Base-by-base conservation (phyloP, 2,888 invertebrate species). In the Drosophila setosimentum region DNA sequence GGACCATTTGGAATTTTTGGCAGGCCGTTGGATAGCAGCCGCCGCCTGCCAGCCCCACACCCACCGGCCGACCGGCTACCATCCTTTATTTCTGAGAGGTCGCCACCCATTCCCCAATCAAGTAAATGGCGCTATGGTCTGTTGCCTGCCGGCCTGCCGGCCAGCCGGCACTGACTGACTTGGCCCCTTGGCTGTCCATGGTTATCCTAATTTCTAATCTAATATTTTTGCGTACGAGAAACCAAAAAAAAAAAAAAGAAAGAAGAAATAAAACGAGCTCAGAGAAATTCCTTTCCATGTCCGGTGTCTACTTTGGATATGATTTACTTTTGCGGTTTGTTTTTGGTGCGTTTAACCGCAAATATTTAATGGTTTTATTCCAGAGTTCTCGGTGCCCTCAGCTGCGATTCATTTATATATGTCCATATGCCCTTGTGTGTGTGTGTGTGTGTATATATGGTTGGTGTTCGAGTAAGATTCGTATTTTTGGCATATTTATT, bases 351-450 rank as follows among this genome's bases (percentile, higher is more conserved):
- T 86, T 88, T 87, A 83, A 86, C 89, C 89, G 88, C 86, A 88
- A 88, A 87, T 89, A 88, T 89, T 87, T 88, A 89, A 89, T 88
- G 89, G 88, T 81, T 85, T 87, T 89, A 86, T 83, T 87, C 85
- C 69, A 50, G 42, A 57, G 45, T 37, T 33, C 49, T 55, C 42
- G 50, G 24, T 50, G 80, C 78, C 77, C 79, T 81, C 83, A 82
- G 84, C 84, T 86, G 83, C 85, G 87, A 82, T 83, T 85, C 86
- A 82, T 83, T 88, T 85, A 76, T 84, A 76, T 68, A 73, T 77
- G 83, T 78, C 76, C 54, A 70, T 63, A 49, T 21, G 21, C 10
- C 29, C 11, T 18, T 33, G 32, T 60, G 50, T 63, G 32, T 48
- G 42, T 40, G 58, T 63, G 29, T 45, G 42, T 63, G 61, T 48